phyloP scores from a whole-genome alignment of 2,888 invertebrate genomes.

The Chrysomela aeneicollis region DNA sequence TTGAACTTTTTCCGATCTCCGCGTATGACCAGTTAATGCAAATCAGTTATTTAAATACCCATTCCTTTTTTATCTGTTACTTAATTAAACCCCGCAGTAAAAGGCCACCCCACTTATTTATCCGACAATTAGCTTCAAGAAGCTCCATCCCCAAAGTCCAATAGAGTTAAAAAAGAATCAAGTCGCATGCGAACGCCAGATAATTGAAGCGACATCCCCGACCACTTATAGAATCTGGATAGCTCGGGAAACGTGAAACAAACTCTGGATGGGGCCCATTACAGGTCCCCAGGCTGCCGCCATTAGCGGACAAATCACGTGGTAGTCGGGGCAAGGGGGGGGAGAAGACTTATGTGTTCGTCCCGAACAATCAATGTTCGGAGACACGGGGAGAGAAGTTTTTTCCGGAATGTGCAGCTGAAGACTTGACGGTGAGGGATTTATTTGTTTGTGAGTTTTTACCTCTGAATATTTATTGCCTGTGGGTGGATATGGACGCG shows the following conservation, averaged over 20 bases:
- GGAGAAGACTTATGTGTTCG: conserved; percentile 60
- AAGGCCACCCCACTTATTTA: conserved; percentile 45
- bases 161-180: conserved; percentile 51
- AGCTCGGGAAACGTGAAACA: conserved; percentile 38
- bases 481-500: neutral
- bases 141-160: conserved; percentile 50
- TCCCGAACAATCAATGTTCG: conserved; percentile 60
- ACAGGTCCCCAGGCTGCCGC: conserved; percentile 56
- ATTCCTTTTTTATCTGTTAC: conserved; percentile 37
- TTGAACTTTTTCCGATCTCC: conserved; percentile 6
- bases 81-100: conserved; percentile 39
- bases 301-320: conserved; percentile 62
- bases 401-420: conserved; percentile 49
- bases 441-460: conserved; percentile 52
- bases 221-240: conserved; percentile 52
- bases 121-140: conserved; percentile 50
- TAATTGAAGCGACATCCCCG: conserved; percentile 48
- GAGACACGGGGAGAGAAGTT: conserved; percentile 48
- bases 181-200: conserved; percentile 44
- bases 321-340: conserved; percentile 53
- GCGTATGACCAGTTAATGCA: conserved; percentile 29
- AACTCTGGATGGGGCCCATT: conserved; percentile 53
- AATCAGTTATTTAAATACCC: conserved; percentile 31
- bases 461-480: conserved; percentile 6
- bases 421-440: conserved; percentile 56